phyloP scores from a whole-genome alignment of 2,113 vertebrate species.

The Todiramphus chloris region DNA sequence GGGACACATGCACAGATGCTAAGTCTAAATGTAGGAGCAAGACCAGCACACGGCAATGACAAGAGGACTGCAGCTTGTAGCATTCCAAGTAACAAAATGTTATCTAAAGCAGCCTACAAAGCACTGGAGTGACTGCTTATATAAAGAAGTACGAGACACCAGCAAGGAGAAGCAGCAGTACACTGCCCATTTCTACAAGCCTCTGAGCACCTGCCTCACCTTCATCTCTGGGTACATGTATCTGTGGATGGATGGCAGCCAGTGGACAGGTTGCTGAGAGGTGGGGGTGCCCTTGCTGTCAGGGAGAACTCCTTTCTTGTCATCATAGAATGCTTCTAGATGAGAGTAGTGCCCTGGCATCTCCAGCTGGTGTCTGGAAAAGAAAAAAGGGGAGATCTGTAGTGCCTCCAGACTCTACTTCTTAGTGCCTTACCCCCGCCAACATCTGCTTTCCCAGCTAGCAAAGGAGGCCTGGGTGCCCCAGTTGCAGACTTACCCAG shows the following conservation, averaged over 20 bases:
- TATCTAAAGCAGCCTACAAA: neutral
- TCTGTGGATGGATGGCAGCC: slow-evolving; percentile 89
- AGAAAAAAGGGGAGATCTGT: neutral
- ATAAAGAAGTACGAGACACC: neutral
- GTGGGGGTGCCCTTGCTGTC: slow-evolving; percentile 78
- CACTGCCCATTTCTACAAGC: neutral
- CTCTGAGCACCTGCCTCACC: slow-evolving; percentile 71
- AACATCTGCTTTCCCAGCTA: neutral
- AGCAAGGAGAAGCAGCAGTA: neutral
- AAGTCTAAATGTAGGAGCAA: slow-evolving; percentile 38
- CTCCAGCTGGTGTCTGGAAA: slow-evolving; percentile 90
- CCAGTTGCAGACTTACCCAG: neutral
- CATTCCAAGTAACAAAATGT: neutral
- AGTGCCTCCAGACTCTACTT: neutral
- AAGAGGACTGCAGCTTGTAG: neutral
- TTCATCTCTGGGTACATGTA: slow-evolving; percentile 99
- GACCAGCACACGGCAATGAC: neutral
- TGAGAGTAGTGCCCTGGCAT: slow-evolving; percentile 94
- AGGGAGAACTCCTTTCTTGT: slow-evolving; percentile 93
- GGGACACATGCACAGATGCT: slow-evolving; percentile 25
- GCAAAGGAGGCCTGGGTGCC: neutral
- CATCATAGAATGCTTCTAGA: slow-evolving; percentile 96
- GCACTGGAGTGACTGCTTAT: neutral
- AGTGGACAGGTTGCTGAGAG: slow-evolving; percentile 82
- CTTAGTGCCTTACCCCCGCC: neutral